phyloP scores from a whole-genome alignment of 37 sponge, comb jelly and placozoan genomes.

The Cliona cf. orientalis region DNA sequence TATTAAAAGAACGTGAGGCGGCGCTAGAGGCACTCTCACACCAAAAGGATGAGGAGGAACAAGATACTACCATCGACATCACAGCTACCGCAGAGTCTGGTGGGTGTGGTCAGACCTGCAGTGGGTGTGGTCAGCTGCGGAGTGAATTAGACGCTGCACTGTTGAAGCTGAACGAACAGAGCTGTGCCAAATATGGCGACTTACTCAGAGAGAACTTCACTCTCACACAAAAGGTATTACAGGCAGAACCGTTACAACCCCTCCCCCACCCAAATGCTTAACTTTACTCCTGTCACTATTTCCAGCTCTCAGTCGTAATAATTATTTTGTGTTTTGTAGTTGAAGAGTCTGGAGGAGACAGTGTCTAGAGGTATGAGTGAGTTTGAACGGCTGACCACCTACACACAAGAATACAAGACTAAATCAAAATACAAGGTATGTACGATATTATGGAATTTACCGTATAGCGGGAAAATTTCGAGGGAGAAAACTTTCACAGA shows the following conservation, averaged over 20 bases:
- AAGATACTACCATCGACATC: too few species aligned
- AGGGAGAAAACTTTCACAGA: too few species aligned
- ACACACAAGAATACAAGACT: constrained; percentile 39
- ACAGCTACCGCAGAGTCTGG: too few species aligned
- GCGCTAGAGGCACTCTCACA: too few species aligned
- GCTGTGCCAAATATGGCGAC: constrained; percentile 13
- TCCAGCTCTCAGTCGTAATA: too few species aligned
- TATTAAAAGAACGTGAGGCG: too few species aligned
- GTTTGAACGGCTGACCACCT: constrained; percentile 31
- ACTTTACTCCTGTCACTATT: background rate
- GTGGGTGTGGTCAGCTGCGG: background rate
- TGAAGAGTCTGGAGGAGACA: constrained; percentile 1
- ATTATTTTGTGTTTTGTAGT: background rate
- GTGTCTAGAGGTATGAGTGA: background rate
- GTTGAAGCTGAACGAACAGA: background rate
- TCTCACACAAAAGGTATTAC: constrained; percentile 16
- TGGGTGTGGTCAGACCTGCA: background rate
- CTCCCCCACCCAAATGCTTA: background rate
- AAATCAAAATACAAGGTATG: constrained; percentile 44
- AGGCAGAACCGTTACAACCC: background rate
- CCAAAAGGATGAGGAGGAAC: too few species aligned
- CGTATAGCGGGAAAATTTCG: too few species aligned
- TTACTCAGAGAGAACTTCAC: constrained; percentile 30
- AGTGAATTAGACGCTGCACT: background rate
- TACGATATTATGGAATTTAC: too few species aligned